Percentiles rank a stretch among this genome's conserved stretches.
phyloP scores from a whole-genome alignment of 2,113 vertebrate species.

The Trogon surrucura region DNA sequence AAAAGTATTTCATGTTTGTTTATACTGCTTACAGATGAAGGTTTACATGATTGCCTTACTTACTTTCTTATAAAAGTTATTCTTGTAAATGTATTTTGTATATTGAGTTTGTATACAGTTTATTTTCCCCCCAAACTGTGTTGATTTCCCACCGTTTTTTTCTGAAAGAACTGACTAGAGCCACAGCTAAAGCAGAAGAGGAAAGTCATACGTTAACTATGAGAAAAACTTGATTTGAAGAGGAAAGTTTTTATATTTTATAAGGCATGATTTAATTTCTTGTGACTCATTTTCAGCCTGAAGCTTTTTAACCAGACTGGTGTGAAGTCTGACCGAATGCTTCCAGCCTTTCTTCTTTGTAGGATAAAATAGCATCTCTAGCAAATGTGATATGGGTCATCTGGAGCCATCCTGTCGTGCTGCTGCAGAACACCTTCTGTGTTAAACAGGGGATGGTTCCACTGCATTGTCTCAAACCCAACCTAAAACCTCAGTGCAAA shows the following conservation, averaged over 20 bases:
- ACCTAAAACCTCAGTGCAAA: background rate
- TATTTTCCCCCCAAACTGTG: background rate
- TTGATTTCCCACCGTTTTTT: background rate
- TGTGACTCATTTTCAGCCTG: slow-evolving; percentile 8
- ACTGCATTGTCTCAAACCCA: background rate
- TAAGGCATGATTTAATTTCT: background rate
- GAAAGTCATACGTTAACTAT: background rate
- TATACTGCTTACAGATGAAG: background rate
- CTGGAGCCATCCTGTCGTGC: background rate
- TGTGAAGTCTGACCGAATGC: background rate
- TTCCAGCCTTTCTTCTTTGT: background rate
- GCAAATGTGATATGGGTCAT: background rate
- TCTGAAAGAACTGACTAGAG: background rate
- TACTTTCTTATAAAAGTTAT: background rate
- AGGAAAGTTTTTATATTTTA: background rate
- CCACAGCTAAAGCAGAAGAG: background rate
- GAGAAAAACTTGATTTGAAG: background rate
- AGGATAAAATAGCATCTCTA: background rate
- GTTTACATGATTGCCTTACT: background rate
- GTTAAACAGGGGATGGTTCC: background rate
- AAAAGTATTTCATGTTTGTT: background rate
- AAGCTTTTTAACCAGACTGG: background rate
- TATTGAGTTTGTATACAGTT: background rate
- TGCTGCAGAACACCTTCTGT: background rate
- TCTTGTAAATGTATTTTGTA: background rate